Evolutionary conservation across 2,888 invertebrate species (phyloP).

Genomic region (Caenorhabditis parvicauda): DNA sequence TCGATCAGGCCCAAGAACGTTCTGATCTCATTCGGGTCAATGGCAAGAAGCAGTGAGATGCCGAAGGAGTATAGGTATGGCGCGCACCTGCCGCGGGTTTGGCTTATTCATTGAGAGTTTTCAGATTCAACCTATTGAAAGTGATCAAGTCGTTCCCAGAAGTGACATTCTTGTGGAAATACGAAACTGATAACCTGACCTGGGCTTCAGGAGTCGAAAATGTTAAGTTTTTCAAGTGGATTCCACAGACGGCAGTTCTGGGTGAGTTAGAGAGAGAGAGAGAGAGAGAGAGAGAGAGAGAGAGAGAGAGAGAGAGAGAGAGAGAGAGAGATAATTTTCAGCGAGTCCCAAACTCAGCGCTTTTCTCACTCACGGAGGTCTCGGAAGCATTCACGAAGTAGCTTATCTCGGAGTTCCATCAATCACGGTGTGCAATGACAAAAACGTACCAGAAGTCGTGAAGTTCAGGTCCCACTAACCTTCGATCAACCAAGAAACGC

Average conservation of each 20-base stretch:
- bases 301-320: too few species aligned
- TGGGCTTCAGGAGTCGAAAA: slow-evolving; percentile 24
- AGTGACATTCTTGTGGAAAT: slow-evolving; percentile 43
- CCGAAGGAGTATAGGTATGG: slow-evolving; percentile 7
- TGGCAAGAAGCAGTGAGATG: slow-evolving; percentile 12
- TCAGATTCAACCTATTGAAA: slow-evolving; percentile 16
- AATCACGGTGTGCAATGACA: slow-evolving; percentile 12
- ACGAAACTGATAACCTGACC: slow-evolving; percentile 20
- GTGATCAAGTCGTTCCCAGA: slow-evolving; percentile 21
- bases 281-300: too few species aligned
- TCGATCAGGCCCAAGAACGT: slow-evolving; percentile 7
- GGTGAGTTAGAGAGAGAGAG: slow-evolving; percentile 9
- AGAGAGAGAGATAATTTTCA: too few species aligned
- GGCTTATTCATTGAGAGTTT: too few species aligned
- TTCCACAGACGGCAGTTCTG: slow-evolving; percentile 41
- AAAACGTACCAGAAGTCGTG: too few species aligned
- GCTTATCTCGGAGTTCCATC: slow-evolving; percentile 17
- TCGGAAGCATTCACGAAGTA: slow-evolving; percentile 25
- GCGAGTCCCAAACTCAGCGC: slow-evolving; percentile 15
- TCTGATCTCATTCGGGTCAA: slow-evolving; percentile 20
- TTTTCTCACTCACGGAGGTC: slow-evolving; percentile 20
- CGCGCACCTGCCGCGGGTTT: too few species aligned
- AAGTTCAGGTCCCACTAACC: slow-evolving; percentile 28
- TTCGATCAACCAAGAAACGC: slow-evolving; percentile 41
- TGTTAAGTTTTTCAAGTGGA: slow-evolving; percentile 37